Conservation (phyloP, 1,140 invertebrate genomes). For the Pogonognathellus flavescens region DNA sequence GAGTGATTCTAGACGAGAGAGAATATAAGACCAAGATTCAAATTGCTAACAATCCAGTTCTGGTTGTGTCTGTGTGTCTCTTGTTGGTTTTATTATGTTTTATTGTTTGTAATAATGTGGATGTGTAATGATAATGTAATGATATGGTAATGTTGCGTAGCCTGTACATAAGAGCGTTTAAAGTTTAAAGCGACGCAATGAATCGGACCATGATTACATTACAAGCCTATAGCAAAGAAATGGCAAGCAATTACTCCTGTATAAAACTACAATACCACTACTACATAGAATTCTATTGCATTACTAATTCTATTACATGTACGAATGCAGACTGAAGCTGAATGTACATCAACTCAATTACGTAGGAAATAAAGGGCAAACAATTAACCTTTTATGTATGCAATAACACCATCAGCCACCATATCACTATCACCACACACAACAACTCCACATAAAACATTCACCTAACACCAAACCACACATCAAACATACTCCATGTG, state of each 20-base stretch:
- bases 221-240: background rate
- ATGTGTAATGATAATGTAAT: background rate
- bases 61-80: background rate
- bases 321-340: too few species aligned
- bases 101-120: background rate
- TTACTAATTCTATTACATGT: too few species aligned
- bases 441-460: background rate
- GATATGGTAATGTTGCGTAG: background rate
- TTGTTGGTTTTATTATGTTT: background rate
- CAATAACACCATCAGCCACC: background rate
- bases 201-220: background rate
- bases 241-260: background rate
- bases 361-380: slow-evolving; percentile 42
- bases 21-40: background rate
- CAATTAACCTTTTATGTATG: slow-evolving; percentile 45
- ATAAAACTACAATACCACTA: background rate
- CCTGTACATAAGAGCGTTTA: slow-evolving; percentile 5
- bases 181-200: background rate
- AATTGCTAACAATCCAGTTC: slow-evolving; percentile 9
- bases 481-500: too few species aligned
- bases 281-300: background rate
- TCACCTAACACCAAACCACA: too few species aligned
- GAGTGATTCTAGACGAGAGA: background rate
- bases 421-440: background rate
- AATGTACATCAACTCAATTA: slow-evolving; percentile 1